phyloP scores from a whole-genome alignment of 2,888 invertebrate genomes.

The Drosophila acutilabella region DNA sequence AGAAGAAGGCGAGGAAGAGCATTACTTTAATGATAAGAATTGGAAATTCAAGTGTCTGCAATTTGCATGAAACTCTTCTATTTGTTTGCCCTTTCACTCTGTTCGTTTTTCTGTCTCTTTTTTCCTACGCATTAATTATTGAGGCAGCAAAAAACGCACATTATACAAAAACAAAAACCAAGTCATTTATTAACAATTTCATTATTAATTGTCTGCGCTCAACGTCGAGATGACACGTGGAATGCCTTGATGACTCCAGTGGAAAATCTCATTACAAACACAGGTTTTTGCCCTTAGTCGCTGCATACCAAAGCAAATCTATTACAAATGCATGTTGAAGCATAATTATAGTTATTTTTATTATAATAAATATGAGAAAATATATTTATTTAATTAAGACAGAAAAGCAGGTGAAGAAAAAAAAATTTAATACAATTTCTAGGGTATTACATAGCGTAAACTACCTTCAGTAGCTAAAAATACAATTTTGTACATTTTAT shows the following conservation, averaged over 20 bases:
- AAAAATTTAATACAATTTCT: too few relatives aligned
- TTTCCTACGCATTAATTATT: constrained; percentile 26
- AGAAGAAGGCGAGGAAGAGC: not conserved
- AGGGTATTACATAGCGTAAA: too few relatives aligned
- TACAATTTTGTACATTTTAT: too few relatives aligned
- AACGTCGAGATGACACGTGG: constrained; percentile 46
- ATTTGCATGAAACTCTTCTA: constrained; percentile 14
- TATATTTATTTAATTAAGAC: not conserved
- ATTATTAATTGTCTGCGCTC: constrained; percentile 46
- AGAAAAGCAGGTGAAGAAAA: too few relatives aligned
- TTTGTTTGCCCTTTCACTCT: not conserved
- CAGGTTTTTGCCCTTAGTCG: constrained; percentile 26
- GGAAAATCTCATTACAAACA: constrained; percentile 41
- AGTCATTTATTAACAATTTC: constrained; percentile 54
- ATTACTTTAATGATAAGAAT: constrained; percentile 21
- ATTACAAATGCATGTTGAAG: constrained; percentile 44
- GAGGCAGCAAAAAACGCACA: not conserved
- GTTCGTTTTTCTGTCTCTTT: not conserved
- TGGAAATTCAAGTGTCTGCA: not conserved
- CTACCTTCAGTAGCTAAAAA: too few relatives aligned
- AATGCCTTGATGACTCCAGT: constrained; percentile 25
- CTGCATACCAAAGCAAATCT: constrained; percentile 5
- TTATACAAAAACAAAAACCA: constrained; percentile 25
- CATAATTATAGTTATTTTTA: constrained; percentile 2
- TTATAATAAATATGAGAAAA: not conserved